Percentiles rank a stretch among this genome's conserved stretches.
These are phyloP conservation scores for Melipona quadrifasciata DNA, from an alignment of 1,140 invertebrate species.

Conservation along the genomic window DNA sequence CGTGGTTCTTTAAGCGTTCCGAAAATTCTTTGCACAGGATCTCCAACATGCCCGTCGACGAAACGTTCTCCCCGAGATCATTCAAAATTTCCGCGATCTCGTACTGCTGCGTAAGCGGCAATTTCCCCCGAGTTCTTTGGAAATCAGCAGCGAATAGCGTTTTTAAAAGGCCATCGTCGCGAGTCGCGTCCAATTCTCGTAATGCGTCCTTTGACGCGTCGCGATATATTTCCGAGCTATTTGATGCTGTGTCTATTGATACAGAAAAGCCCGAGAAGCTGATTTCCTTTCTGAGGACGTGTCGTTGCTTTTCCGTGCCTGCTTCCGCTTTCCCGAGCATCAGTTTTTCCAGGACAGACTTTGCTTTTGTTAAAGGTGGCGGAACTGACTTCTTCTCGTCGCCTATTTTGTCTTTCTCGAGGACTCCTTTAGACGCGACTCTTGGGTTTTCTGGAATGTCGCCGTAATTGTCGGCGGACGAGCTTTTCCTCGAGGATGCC, in stretches of 20 bases:
- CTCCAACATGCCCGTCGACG: slow-evolving; percentile 55
- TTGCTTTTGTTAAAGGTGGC: slow-evolving; percentile 19
- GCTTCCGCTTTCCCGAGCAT: background rate
- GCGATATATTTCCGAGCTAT: background rate
- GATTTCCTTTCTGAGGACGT: slow-evolving; percentile 14
- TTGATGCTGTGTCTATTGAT: too few species aligned
- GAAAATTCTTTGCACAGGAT: slow-evolving; percentile 65
- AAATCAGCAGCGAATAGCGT: background rate
- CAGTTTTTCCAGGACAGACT: slow-evolving; percentile 14
- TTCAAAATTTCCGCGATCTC: slow-evolving; percentile 65
- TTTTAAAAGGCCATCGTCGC: slow-evolving; percentile 23
- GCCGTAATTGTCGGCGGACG: slow-evolving; percentile 60
- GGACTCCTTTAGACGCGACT: background rate
- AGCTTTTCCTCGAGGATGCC: slow-evolving; percentile 40
- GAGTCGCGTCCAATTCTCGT: slow-evolving; percentile 19
- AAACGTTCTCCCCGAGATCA: slow-evolving; percentile 34
- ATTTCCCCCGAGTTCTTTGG: background rate
- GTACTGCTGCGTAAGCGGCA: slow-evolving; percentile 48
- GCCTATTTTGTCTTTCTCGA: background rate
- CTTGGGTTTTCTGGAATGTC: slow-evolving; percentile 41
- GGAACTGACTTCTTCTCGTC: background rate
- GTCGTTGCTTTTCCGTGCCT: background rate
- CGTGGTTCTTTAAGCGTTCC: slow-evolving; percentile 47
- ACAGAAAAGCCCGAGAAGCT: slow-evolving; percentile 8
- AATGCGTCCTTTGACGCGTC: background rate